These are phyloP conservation scores for Caenorhabditis remanei DNA, from an alignment of 1,140 invertebrate genomes.

Conservation along the genomic window DNA sequence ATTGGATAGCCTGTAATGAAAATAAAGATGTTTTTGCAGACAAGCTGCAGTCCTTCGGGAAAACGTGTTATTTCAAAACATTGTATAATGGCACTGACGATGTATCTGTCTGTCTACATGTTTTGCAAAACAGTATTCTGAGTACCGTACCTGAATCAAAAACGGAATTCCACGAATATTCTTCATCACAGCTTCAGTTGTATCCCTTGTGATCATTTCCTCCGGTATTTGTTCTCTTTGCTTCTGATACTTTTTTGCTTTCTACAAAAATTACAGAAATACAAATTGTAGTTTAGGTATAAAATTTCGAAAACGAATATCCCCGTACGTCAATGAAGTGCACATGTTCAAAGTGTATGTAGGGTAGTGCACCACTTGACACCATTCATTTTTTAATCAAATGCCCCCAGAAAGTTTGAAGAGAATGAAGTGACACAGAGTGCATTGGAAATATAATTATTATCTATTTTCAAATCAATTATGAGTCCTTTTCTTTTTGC, in stretches of 20 bases:
- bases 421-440: not conserved
- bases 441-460: not conserved
- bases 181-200: conserved; percentile 63
- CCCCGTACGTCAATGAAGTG: conserved; percentile 11
- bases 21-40: not conserved
- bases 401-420: not conserved
- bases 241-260: conserved; percentile 40
- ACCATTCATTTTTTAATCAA: not conserved
- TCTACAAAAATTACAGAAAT: not conserved
- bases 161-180: conserved; percentile 64
- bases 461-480: not conserved
- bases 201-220: conserved; percentile 54
- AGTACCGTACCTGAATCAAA: conserved; percentile 57
- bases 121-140: not conserved
- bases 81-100: not conserved
- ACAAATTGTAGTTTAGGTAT: no score
- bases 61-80: not conserved
- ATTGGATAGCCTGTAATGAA: conserved; percentile 61
- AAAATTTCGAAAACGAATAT: not conserved
- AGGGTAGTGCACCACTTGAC: not conserved
- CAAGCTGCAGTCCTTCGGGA: not conserved
- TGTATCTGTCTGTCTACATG: no score
- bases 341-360: not conserved
- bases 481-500: not conserved
- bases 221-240: conserved; percentile 22